Base-by-base conservation (phyloP, 1,140 invertebrate genomes). In the Hylyphantes graminicola region DNA sequence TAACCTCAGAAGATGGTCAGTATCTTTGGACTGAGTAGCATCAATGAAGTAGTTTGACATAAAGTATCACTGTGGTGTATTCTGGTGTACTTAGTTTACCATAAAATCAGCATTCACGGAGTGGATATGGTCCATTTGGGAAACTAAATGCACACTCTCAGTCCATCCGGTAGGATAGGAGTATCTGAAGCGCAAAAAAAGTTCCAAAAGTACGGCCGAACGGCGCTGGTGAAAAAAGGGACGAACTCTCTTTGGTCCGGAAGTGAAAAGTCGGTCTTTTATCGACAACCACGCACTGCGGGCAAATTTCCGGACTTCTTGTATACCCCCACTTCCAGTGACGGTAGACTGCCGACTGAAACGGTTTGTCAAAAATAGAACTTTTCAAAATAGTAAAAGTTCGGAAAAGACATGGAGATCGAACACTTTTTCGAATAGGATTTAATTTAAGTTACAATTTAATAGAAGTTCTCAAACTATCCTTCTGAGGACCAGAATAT, bases 211-310 rank as follows among this genome's bases (percentile, higher is more conserved):
- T 64, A 78, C 63, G 76, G 76, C 76, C 76, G 61, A 78, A 59
- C 74, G 74, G 64, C 59, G 61, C 54, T 67, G 63, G 53, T 53
- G 53, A 78, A 77, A 78, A 55, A 65, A 21, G 76, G 76, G 35
- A 35, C 35, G 35, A 35, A 54, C 76, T 35, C 17, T 19, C 17
- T 51, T 51, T 21, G 74, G 19, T 64, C 79, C 68, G 68, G 79
- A 73, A 73, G 68, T 72, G 12, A 64, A 81, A 81, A 81, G 67
- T 73, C 67, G 78, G 79, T 73, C 79, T 81, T 73, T 81, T 81
- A 81, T 81, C 79, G 68, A 53, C 67, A 81, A 70, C 79, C 79
- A 81, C 67, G 79, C 79, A 81, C 79, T 81, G 79, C 79, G 63
- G 79, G 73, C 79, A 73, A 81, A 73, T 73, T 81, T 81, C 79